These are phyloP conservation scores for Stichodactyla mertensii DNA, from an alignment of 64 coral and sea anemone species.

Conservation along the genomic window DNA sequence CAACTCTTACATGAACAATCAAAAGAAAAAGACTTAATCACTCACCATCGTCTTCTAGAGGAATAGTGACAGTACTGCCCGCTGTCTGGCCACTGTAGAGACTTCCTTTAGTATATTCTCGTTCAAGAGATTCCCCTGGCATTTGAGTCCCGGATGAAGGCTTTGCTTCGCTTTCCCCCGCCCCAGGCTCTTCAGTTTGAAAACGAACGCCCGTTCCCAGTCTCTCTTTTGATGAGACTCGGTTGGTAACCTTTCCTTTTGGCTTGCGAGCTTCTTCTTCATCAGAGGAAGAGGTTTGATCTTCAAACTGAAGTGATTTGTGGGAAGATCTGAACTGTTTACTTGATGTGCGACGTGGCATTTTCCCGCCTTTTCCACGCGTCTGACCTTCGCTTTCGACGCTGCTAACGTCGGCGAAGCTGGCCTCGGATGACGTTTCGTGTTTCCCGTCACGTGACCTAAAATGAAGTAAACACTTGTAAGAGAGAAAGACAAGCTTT, in stretches of 20 bases:
- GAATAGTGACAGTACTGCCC: constrained; percentile 73
- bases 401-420: constrained; percentile 88
- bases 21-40: neutral
- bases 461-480: neutral
- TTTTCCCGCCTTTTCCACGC: neutral
- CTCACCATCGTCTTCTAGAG: constrained; percentile 42
- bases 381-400: constrained; percentile 47
- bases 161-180: constrained; percentile 16
- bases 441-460: constrained; percentile 45
- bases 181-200: constrained; percentile 32
- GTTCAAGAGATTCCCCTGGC: constrained; percentile 25
- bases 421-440: constrained; percentile 80
- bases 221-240: neutral
- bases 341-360: neutral
- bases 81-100: constrained; percentile 58
- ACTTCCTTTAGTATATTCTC: constrained; percentile 74
- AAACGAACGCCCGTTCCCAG: constrained; percentile 76
- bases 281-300: constrained; percentile 31
- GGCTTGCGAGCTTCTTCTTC: constrained; percentile 25
- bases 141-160: neutral
- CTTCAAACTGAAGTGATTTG: neutral
- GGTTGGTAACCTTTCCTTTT: neutral
- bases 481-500: too few relatives aligned
- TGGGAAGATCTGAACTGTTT: neutral
- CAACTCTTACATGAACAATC: too few relatives aligned